A percentile compares a stretch with the other conserved stretches of the same genome.
Conservation (phyloP, 2,888 invertebrate species). For the Cinara cedri region DNA sequence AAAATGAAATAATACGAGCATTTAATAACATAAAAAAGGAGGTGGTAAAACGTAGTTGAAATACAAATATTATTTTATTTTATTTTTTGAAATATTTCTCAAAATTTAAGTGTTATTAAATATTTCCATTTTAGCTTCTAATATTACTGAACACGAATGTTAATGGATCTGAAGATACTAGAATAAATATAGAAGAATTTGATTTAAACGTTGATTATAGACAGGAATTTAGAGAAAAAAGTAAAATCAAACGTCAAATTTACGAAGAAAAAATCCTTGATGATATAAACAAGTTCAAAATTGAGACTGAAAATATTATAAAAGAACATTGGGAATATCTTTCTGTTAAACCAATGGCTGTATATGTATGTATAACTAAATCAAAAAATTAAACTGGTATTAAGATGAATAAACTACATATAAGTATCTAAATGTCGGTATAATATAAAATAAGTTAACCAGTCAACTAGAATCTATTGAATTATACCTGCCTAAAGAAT, state of each 20-base stretch:
- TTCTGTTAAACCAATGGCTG: constrained; percentile 28
- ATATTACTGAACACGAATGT: constrained; percentile 17
- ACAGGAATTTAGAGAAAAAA: constrained; percentile 5
- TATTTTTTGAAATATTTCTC: no score
- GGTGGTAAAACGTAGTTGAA: neutral
- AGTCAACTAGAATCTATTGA: no score
- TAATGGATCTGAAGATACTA: constrained; percentile 19
- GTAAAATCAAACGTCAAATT: constrained; percentile 19
- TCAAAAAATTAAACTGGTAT: no score
- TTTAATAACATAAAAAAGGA: constrained; percentile 32
- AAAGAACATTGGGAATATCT: constrained; percentile 26
- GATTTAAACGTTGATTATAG: constrained; percentile 45
- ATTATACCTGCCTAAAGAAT: no score
- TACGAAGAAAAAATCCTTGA: constrained; percentile 10
- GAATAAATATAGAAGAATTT: constrained; percentile 42
- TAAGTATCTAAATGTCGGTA: no score
- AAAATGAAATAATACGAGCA: constrained; percentile 6
- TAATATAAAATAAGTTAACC: no score
- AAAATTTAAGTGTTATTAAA: neutral
- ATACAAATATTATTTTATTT: no score
- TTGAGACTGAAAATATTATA: constrained; percentile 24
- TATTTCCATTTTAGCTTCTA: constrained; percentile 1
- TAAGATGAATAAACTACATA: no score
- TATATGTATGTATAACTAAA: constrained; percentile 23
- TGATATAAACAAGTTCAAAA: neutral